Evolutionary conservation across 2,888 invertebrate species (phyloP), one percentile per base, ranked within the genome.

Genomic region (Amiota mariae): DNA sequence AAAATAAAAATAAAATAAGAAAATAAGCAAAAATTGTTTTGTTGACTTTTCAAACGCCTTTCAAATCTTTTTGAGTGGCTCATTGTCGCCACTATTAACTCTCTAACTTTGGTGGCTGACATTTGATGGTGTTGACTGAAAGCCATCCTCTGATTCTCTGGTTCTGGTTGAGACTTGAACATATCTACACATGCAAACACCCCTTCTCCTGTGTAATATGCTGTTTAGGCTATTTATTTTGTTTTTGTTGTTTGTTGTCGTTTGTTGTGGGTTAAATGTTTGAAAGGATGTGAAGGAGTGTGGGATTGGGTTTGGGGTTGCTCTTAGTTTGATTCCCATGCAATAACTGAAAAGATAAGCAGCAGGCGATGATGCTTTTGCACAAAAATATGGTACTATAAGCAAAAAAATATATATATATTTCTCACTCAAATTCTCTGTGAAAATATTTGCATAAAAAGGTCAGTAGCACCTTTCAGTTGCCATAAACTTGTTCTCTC

Each of bases 401-500:
- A 64, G 47, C 47, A 15, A 18, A 64, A 64, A 48, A 64, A 24
- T 24, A 24, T 24, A 24, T 47, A 47, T 13, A 6, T 36, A 36
- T 47, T 36, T 13, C 81, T 75, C 78, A 77, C 72, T 74, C 72
- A 71, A 75, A 70, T 72, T 76, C 78, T 75, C 80, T 75, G 77
- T 77, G 82, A 82, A 87, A 84, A 87, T 88, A 89, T 88, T 89
- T 88, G 81, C 86, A 88, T 88, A 85, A 87, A 87, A 88, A 85
- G 89, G 88, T 88, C 88, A 88, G 82, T 85, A 84, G 85, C 89
- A 88, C 82, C 82, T 80, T 77, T 80, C 70, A 70, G 73, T 47
- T 68, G 51, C 47, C 36, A 48, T 77, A 70, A 70, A 71, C 51
- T 68, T 74, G 70, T 54, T 57, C 57, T 57, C 57, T 4, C 8